Evolutionary conservation across 2,888 invertebrate species (phyloP), one percentile per base, ranked within the genome.

Genomic region (Thymelicus lineola): DNA sequence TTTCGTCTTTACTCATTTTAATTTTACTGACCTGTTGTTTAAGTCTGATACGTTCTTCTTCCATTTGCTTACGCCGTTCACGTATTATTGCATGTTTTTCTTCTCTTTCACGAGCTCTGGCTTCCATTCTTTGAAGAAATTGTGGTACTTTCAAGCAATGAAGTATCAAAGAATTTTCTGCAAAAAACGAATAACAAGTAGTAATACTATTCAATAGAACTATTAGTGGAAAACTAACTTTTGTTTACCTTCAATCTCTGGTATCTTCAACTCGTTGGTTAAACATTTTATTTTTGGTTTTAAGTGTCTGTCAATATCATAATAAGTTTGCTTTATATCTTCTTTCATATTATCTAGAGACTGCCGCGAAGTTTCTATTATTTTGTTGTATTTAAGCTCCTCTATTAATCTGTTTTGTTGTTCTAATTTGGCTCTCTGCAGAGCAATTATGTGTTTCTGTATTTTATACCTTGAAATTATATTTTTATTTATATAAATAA

Each of bases 401-500:
- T 96, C 95, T 70, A 97, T 97, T n/a, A 96, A 81, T 77, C 95
- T 94, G 75, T 95, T 95, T 83, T 97, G 97, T 71, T 96, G 95
- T 71, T 96, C 95, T 71, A 97, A 82, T 86, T 96, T 96, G 1
- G 94, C 87, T 81, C 95, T 96, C 83, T 97, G 97, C 38, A 95
- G 86, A 38, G 96, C 95, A 71, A 97, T 97, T 57, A 97, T 96
- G 75, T 95, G 95, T 81, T 96, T 96, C 82, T 97, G 97, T 10
- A 96, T 94, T 84, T 95, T 95, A 72, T 95, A 95, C 77, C 96
- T 95, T 74, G 63, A 69, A 68, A 17, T 45, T 38, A 36, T 46
- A 46, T 14, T 61, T 12, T 3, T 36, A 59, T 36, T 55, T 20
- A 4, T 35, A 28, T 42, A 42, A 42, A 61, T 28, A 55, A 55